These are phyloP conservation scores for Hemaris fuciformis DNA, from an alignment of 2,888 invertebrate species.

Conservation along the genomic window DNA sequence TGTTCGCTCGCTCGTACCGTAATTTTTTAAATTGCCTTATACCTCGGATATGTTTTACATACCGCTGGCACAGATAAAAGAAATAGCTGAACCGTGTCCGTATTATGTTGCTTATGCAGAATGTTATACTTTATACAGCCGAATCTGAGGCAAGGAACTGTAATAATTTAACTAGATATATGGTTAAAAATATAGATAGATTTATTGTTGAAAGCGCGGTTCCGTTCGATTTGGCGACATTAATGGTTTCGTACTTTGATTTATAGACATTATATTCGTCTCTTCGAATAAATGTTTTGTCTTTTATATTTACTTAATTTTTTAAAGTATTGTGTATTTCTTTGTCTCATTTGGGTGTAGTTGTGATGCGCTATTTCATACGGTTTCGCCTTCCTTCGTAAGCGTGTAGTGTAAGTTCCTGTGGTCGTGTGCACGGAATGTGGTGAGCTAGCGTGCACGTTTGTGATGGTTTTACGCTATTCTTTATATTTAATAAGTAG, in stretches of 20 bases:
- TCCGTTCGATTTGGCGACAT: not conserved
- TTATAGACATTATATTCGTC: not conserved
- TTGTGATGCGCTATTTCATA: too few species aligned
- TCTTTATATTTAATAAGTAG: too few species aligned
- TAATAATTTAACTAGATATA: not conserved
- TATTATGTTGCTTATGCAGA: conserved; percentile 18
- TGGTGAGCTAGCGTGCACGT: too few species aligned
- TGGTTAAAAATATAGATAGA: not conserved
- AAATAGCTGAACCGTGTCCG: conserved; percentile 32
- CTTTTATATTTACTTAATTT: too few species aligned
- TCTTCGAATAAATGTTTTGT: too few species aligned
- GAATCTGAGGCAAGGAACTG: not conserved
- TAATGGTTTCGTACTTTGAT: not conserved
- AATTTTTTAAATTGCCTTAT: conserved; percentile 44
- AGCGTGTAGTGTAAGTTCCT: too few species aligned
- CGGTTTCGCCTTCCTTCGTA: too few species aligned
- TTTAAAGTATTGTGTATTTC: too few species aligned
- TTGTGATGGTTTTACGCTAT: too few species aligned
- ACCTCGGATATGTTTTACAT: conserved; percentile 43
- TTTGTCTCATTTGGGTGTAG: too few species aligned
- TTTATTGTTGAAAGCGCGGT: not conserved
- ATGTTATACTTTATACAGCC: not conserved
- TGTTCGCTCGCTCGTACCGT: conserved; percentile 34
- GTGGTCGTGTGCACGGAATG: too few species aligned
- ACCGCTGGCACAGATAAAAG: conserved; percentile 43